phyloP scores from a whole-genome alignment of 2,797 vertebrate genomes.

The Halcyon chelicuti region DNA sequence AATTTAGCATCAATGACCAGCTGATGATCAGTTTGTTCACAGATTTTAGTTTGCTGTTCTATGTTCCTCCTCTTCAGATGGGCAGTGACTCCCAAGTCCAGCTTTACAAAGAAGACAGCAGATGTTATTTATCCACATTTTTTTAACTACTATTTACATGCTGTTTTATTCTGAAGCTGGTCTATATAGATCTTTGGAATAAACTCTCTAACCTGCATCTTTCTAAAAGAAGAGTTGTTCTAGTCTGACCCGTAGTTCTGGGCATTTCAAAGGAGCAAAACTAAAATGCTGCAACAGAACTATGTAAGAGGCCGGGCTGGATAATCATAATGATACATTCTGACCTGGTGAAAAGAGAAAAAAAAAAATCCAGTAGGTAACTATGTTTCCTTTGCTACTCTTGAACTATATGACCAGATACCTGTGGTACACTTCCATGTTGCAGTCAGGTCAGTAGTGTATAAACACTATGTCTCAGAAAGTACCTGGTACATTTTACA shows the following conservation, averaged over 20 bases:
- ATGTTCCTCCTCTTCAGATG: background rate
- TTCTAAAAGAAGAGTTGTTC: background rate
- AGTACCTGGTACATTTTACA: background rate
- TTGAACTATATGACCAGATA: background rate
- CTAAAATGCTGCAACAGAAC: rapidly evolving
- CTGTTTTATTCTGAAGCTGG: background rate
- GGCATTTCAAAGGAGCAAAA: background rate
- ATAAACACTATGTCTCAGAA: background rate
- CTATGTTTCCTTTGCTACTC: background rate
- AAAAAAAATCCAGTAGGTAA: background rate
- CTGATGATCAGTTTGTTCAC: background rate
- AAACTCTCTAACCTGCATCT: background rate
- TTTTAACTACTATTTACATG: background rate
- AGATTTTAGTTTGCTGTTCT: background rate
- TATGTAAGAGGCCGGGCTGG: background rate
- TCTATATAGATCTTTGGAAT: background rate
- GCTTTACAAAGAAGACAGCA: background rate
- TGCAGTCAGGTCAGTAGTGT: background rate
- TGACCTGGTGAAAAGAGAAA: background rate
- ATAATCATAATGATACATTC: background rate
- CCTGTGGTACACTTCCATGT: background rate
- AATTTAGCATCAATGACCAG: background rate
- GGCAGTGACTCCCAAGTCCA: background rate
- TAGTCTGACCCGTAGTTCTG: background rate
- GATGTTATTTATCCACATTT: background rate